Evolutionary conservation across 2,797 vertebrate species (phyloP).

Genomic region (Peromyscus aztecus): DNA sequence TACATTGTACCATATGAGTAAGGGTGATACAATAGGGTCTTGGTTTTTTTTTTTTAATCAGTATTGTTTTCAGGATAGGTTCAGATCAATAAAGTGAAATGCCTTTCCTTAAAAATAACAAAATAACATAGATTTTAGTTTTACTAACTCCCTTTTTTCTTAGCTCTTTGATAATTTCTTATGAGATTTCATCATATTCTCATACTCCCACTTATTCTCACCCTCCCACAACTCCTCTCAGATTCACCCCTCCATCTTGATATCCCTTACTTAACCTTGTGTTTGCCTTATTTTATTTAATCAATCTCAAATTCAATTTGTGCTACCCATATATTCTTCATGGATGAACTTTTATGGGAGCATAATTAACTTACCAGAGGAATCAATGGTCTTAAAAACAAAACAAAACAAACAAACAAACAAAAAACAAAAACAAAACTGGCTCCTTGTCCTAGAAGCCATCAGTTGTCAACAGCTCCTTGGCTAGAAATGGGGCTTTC

Average conservation of each 20-base stretch:
- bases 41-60: background rate
- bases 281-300: background rate
- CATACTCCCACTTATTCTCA: too few relatives aligned
- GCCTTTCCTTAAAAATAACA: background rate
- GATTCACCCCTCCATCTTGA: too few relatives aligned
- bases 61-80: background rate
- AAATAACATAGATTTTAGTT: too few relatives aligned
- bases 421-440: background rate
- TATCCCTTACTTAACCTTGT: too few relatives aligned
- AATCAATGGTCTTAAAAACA: background rate
- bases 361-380: background rate
- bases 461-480: background rate
- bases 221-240: too few relatives aligned
- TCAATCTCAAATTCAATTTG: background rate
- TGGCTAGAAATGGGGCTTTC: background rate
- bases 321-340: background rate
- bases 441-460: background rate
- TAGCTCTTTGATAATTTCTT: too few relatives aligned
- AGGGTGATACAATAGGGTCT: background rate
- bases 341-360: background rate
- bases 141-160: too few relatives aligned
- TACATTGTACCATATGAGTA: background rate
- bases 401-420: too few relatives aligned
- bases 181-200: too few relatives aligned
- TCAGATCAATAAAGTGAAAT: background rate